phyloP scores from a whole-genome alignment of 2,113 vertebrate genomes.

The Ascaphus truei region DNA sequence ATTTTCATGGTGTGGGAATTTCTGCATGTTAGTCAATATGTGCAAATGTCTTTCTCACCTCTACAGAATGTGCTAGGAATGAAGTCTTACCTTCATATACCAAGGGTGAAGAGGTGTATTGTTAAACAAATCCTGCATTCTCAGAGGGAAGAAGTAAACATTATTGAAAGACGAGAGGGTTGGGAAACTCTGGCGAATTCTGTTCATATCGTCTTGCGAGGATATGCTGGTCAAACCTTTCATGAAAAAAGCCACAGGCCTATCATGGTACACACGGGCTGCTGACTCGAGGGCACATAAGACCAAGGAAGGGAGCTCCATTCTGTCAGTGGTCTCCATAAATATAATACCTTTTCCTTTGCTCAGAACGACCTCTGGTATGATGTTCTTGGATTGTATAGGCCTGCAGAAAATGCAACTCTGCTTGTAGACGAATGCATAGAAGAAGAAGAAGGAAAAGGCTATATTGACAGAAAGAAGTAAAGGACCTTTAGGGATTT shows the following conservation, averaged over 20 bases:
- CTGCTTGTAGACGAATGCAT: neutral
- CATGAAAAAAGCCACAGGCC: constrained; percentile 60
- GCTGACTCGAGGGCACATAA: constrained; percentile 69
- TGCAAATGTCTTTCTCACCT: too few relatives aligned
- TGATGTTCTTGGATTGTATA: neutral
- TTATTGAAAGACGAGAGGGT: constrained; percentile 62
- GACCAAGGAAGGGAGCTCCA: constrained; percentile 52
- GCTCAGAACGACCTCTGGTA: constrained; percentile 45
- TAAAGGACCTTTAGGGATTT: neutral
- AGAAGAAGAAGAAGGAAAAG: neutral
- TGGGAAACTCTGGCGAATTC: constrained; percentile 51
- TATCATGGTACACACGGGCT: constrained; percentile 54
- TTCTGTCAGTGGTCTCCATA: constrained; percentile 59
- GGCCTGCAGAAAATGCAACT: neutral
- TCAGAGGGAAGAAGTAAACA: constrained; percentile 64
- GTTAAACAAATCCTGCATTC: constrained; percentile 59
- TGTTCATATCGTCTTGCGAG: constrained; percentile 18
- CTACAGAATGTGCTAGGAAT: too few relatives aligned
- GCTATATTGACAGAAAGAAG: neutral
- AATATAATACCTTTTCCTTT: constrained; percentile 58
- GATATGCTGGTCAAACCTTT: constrained; percentile 49
- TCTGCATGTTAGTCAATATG: too few relatives aligned
- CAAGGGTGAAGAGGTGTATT: constrained; percentile 62
- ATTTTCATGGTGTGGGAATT: too few relatives aligned
- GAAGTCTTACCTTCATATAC: too few relatives aligned